Evolutionary conservation across 1,140 invertebrate genomes (phyloP).

Genomic region (Streblospio benedicti): DNA sequence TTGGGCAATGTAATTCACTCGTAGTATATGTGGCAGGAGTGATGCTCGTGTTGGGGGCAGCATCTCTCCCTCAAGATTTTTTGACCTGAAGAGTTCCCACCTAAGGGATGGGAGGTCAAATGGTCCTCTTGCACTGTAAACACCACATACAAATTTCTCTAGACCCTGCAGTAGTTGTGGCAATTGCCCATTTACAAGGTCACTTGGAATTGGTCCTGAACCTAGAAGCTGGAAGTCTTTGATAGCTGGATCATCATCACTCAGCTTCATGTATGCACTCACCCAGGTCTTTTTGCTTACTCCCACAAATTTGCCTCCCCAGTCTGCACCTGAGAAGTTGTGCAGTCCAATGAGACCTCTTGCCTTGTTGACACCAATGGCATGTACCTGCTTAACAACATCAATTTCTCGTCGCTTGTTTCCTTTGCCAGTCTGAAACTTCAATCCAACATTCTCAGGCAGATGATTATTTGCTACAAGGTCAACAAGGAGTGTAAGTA

Average conservation of each 20-base stretch:
- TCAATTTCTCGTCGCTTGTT: not conserved
- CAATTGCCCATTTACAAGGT: too few relatives aligned
- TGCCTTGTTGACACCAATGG: not conserved
- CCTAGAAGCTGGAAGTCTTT: not conserved
- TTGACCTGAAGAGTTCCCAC: too few relatives aligned
- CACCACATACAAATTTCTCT: too few relatives aligned
- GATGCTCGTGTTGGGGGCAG: too few relatives aligned
- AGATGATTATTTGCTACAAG: not conserved
- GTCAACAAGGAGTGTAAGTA: not conserved
- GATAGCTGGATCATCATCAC: slow-evolving; percentile 2
- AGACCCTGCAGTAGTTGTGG: too few relatives aligned
- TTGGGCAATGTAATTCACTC: too few relatives aligned
- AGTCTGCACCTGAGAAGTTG: not conserved
- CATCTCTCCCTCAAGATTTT: too few relatives aligned
- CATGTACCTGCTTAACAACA: not conserved
- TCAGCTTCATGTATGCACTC: not conserved
- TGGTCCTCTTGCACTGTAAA: too few relatives aligned
- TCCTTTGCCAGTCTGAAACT: not conserved
- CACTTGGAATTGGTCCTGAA: not conserved
- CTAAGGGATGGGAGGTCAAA: too few relatives aligned
- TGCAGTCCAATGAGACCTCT: slow-evolving; percentile 5
- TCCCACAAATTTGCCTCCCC: slow-evolving; percentile 2
- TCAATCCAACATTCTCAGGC: not conserved
- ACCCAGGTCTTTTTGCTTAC: slow-evolving; percentile 5
- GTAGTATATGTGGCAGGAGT: too few relatives aligned